Conservation (phyloP, 2,888 invertebrate species). For the Tenthredo notha region DNA sequence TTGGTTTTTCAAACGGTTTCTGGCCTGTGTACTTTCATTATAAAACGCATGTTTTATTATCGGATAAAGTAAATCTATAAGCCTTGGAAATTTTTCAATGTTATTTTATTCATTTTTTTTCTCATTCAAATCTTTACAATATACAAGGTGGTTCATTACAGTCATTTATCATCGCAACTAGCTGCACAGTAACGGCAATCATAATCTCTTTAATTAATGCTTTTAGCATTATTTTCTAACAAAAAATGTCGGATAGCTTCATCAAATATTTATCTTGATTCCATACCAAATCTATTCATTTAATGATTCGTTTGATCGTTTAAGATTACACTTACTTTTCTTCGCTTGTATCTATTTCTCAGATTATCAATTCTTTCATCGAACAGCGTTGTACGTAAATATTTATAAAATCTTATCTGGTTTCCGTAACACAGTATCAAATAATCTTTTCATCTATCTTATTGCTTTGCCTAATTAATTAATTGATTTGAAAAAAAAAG, state of each 20-base stretch:
- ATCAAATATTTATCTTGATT: not conserved
- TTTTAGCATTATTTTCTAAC: not conserved
- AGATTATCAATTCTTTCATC: not conserved
- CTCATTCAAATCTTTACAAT: conserved; percentile 33
- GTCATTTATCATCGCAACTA: not conserved
- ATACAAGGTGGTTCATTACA: conserved; percentile 51
- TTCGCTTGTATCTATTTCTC: not conserved
- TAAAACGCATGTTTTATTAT: conserved; percentile 42
- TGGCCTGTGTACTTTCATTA: conserved; percentile 44
- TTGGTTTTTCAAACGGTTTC: conserved; percentile 48
- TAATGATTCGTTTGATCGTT: not conserved
- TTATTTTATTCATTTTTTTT: not conserved
- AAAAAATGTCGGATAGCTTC: not conserved
- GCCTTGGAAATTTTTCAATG: conserved; percentile 34
- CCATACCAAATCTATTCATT: not conserved
- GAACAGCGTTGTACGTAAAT: not conserved
- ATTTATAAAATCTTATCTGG: not conserved
- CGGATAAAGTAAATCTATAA: conserved; percentile 17
- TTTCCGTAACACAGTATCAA: not conserved
- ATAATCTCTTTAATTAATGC: not conserved
- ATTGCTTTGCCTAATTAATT: not conserved
- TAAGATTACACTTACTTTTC: not conserved
- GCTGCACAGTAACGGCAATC: not conserved
- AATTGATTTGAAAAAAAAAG: not conserved
- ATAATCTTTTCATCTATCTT: not conserved